Percentiles rank a stretch among this genome's conserved stretches.
phyloP scores from a whole-genome alignment of 2,797 vertebrate genomes.

The Phataginus tetradactyla region DNA sequence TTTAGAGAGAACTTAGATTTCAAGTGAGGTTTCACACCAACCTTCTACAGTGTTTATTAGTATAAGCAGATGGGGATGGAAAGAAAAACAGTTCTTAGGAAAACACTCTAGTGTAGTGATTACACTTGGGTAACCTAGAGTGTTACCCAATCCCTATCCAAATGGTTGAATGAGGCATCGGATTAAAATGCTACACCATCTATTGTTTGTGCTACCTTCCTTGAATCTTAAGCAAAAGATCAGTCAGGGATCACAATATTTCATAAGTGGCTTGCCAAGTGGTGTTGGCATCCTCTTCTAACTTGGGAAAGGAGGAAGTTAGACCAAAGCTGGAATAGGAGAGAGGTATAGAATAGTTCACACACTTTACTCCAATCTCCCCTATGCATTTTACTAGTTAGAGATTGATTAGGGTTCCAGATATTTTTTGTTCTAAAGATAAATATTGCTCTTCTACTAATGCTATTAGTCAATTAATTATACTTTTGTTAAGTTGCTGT shows the following conservation, averaged over 20 bases:
- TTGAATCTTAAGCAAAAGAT: not conserved
- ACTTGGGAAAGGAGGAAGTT: not conserved
- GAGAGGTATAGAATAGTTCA: not conserved
- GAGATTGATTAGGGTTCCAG: not conserved
- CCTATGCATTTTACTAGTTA: not conserved
- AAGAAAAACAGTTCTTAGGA: constrained; percentile 44
- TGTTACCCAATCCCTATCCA: not conserved
- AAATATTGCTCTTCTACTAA: not conserved
- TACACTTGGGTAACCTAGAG: not conserved
- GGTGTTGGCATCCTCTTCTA: not conserved
- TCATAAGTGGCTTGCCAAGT: not conserved
- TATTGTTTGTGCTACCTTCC: not conserved
- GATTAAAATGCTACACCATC: not conserved
- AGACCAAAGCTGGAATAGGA: not conserved
- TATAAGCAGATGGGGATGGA: not conserved
- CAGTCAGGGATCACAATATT: not conserved
- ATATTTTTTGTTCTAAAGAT: not conserved
- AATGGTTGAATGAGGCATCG: not conserved
- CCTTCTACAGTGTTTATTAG: not conserved
- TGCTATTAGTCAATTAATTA: not conserved
- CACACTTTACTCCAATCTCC: not conserved
- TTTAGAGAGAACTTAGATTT: constrained; percentile 22
- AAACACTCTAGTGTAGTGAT: not conserved
- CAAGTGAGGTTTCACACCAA: not conserved
- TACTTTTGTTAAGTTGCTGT: not conserved